Percentiles rank a stretch among this genome's conserved stretches.
These are phyloP conservation scores for Festucalex cinctus DNA, from an alignment of 2,113 vertebrate species.

Conservation along the genomic window DNA sequence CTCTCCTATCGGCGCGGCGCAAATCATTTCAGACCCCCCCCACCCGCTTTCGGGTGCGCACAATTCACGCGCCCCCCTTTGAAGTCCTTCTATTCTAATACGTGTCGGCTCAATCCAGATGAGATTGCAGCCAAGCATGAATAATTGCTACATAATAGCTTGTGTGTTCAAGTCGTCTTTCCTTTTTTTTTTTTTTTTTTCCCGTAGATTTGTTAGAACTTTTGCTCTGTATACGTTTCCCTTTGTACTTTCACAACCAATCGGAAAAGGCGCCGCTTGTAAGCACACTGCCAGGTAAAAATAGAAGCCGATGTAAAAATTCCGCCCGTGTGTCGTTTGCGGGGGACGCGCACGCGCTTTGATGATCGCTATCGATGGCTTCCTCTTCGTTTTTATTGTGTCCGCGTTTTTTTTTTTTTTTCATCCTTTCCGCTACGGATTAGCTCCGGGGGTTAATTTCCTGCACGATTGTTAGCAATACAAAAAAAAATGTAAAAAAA, in stretches of 20 bases:
- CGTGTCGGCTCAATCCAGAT: constrained; percentile 2
- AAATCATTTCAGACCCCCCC: constrained; percentile 31
- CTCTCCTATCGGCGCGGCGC: constrained; percentile 36
- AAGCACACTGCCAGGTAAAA: neutral
- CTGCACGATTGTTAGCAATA: constrained; percentile 33
- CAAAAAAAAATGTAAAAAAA: neutral
- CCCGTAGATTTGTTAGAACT: neutral
- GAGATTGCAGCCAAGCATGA: constrained; percentile 3
- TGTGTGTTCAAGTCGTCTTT: neutral
- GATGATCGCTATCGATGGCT: constrained; percentile 3
- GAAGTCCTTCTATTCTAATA: constrained; percentile 37
- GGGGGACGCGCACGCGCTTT: neutral
- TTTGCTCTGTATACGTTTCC: neutral
- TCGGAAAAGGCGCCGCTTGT: neutral
- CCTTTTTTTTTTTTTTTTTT: neutral
- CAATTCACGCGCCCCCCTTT: constrained; percentile 49
- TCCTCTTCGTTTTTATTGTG: constrained; percentile 18
- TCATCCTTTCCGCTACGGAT: constrained; percentile 43
- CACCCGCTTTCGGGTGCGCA: constrained; percentile 11
- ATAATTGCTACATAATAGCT: constrained; percentile 6
- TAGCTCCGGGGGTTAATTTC: constrained; percentile 43
- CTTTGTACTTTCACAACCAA: neutral
- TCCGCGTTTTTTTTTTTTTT: constrained; percentile 32
- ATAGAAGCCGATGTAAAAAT: neutral
- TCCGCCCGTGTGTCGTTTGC: neutral